phyloP scores from a whole-genome alignment of 2,888 invertebrate species.

The Hydraecia micacea region DNA sequence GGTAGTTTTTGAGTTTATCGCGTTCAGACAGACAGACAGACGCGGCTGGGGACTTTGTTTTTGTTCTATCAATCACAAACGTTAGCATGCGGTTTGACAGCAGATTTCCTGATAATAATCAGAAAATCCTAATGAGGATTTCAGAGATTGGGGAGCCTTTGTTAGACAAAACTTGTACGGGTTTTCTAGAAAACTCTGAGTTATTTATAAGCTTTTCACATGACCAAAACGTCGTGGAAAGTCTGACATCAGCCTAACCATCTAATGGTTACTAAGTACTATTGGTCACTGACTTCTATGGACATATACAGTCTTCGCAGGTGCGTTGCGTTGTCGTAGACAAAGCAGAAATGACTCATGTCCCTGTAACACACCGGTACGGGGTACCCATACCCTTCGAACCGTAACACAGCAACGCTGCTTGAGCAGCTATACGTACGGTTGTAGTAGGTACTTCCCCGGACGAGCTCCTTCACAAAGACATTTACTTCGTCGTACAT shows the following conservation, averaged over 20 bases:
- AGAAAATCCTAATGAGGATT: not conserved
- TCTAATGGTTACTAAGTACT: not conserved
- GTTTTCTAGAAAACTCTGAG: not conserved
- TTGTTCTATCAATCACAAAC: not conserved
- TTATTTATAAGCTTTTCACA: not conserved
- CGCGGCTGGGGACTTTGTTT: not conserved
- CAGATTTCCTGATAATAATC: not conserved
- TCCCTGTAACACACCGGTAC: not conserved
- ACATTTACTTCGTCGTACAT: not conserved
- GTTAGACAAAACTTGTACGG: not conserved
- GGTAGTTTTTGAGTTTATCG: too few relatives aligned
- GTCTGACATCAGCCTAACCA: not conserved
- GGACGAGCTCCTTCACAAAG: conserved; percentile 17
- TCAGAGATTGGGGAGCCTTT: not conserved
- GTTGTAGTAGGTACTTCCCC: not conserved
- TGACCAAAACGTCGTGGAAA: not conserved
- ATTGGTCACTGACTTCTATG: not conserved
- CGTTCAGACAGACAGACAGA: not conserved
- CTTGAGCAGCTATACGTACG: not conserved
- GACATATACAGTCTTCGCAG: not conserved
- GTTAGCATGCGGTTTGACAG: not conserved
- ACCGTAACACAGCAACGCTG: conserved; percentile 10
- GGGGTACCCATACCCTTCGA: conserved; percentile 1
- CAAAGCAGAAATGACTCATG: conserved; percentile 10
- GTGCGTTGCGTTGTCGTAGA: not conserved